These are phyloP conservation scores for Misgurnus mizolepis DNA, from an alignment of 2,113 vertebrate genomes.

Conservation along the genomic window DNA sequence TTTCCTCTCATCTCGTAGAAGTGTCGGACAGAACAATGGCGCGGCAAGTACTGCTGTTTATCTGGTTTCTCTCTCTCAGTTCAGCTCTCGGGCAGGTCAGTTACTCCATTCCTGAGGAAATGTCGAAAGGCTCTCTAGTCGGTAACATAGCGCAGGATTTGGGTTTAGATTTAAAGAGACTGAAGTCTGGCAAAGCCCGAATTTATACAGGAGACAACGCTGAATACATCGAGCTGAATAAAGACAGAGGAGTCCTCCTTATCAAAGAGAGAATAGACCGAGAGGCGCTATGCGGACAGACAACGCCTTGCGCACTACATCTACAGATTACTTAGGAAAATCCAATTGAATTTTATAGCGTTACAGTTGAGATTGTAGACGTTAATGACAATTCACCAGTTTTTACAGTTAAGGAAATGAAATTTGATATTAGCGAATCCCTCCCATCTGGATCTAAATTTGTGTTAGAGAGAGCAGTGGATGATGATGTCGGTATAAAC, in stretches of 20 bases:
- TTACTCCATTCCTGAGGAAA: constrained; percentile 54
- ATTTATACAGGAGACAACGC: constrained; percentile 53
- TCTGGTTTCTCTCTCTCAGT: constrained; percentile 13
- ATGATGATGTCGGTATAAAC: constrained; percentile 43
- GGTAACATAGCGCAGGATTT: constrained; percentile 55
- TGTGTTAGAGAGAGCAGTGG: constrained; percentile 25
- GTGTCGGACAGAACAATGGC: constrained; percentile 50
- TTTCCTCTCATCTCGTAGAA: neutral
- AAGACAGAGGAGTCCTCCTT: constrained; percentile 67
- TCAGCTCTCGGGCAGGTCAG: constrained; percentile 44
- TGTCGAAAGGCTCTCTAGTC: constrained; percentile 49
- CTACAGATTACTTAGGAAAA: constrained; percentile 75
- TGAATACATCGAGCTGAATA: constrained; percentile 57
- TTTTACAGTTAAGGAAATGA: constrained; percentile 34
- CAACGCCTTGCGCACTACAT: constrained; percentile 64
- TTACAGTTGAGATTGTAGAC: constrained; percentile 78
- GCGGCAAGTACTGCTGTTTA: constrained; percentile 50
- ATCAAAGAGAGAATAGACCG: constrained; percentile 72
- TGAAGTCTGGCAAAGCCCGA: constrained; percentile 50
- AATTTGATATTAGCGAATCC: constrained; percentile 46
- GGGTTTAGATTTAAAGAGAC: constrained; percentile 54
- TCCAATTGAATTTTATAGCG: constrained; percentile 77
- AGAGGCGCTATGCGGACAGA: constrained; percentile 68
- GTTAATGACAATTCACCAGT: constrained; percentile 64
- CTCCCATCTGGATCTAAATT: constrained; percentile 34